A percentile compares a stretch with the other conserved stretches of the same genome.
These are phyloP conservation scores for Leptopilina drosophilae DNA, from an alignment of 2,888 invertebrate species.

Conservation along the genomic window DNA sequence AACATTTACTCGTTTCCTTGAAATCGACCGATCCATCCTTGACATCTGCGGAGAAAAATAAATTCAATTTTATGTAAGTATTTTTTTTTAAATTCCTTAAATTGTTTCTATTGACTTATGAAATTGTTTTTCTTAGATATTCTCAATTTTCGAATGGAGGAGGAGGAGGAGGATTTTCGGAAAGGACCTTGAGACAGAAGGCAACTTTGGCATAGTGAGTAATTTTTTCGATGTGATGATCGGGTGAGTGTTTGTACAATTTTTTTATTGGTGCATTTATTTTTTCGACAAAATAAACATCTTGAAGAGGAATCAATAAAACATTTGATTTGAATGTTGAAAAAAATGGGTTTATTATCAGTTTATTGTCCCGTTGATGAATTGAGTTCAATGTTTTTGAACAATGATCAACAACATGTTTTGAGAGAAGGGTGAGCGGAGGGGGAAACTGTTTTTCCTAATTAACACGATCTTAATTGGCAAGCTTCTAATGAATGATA, in stretches of 20 bases:
- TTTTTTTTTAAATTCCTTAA: neutral
- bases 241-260: neutral
- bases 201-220: slow-evolving; percentile 79
- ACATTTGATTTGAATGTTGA: neutral
- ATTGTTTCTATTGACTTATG: neutral
- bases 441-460: slow-evolving; percentile 20
- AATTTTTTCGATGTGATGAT: neutral
- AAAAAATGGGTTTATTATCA: neutral
- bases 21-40: slow-evolving; percentile 87
- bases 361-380: neutral
- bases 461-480: slow-evolving; percentile 47
- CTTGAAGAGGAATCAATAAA: neutral
- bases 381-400: neutral
- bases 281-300: neutral
- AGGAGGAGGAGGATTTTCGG: slow-evolving; percentile 71
- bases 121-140: slow-evolving; percentile 76
- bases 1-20: slow-evolving; percentile 83
- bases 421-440: too few relatives aligned
- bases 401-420: neutral
- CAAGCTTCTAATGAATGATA: slow-evolving; percentile 48
- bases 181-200: slow-evolving; percentile 78
- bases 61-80: slow-evolving; percentile 87
- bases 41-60: slow-evolving; percentile 82
- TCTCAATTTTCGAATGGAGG: slow-evolving; percentile 81
- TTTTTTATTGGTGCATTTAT: neutral